Evolutionary conservation across 2,113 vertebrate genomes (phyloP).

Genomic region (Poeciliopsis retropinna): DNA sequence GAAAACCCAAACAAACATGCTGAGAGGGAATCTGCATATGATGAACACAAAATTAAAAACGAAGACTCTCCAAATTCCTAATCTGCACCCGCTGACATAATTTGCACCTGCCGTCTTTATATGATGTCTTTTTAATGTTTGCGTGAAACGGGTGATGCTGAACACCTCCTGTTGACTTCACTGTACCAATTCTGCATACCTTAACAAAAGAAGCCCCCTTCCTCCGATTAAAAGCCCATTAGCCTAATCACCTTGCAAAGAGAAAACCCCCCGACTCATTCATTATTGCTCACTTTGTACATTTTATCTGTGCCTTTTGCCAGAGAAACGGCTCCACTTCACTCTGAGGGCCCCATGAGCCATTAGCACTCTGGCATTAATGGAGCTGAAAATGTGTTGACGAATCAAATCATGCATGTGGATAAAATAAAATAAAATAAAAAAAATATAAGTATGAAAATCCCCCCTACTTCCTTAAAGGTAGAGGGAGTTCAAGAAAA

Average conservation of each 20-base stretch:
- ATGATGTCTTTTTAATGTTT: constrained; percentile 24
- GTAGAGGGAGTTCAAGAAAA: not conserved
- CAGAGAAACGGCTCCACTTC: constrained; percentile 33
- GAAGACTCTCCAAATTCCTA: constrained; percentile 16
- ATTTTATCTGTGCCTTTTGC: constrained; percentile 51
- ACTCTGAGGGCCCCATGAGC: constrained; percentile 29
- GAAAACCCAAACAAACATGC: not conserved
- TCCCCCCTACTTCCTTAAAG: constrained; percentile 3
- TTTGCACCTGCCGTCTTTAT: constrained; percentile 3
- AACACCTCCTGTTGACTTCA: constrained; percentile 23
- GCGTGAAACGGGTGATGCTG: constrained; percentile 15
- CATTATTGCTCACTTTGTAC: constrained; percentile 62
- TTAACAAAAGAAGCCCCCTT: constrained; percentile 48
- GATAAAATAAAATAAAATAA: constrained; percentile 13
- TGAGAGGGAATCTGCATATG: constrained; percentile 1
- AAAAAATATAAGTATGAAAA: not conserved
- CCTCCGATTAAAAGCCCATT: constrained; percentile 68
- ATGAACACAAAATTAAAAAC: constrained; percentile 18
- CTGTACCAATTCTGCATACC: constrained; percentile 36
- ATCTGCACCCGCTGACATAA: constrained; percentile 3
- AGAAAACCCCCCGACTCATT: constrained; percentile 49
- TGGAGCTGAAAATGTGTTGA: constrained; percentile 59
- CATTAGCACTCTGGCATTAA: constrained; percentile 45
- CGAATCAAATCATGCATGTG: constrained; percentile 43
- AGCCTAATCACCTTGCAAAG: constrained; percentile 57